phyloP scores from a whole-genome alignment of 2,888 invertebrate species.

The Caenorhabditis macrosperma region DNA sequence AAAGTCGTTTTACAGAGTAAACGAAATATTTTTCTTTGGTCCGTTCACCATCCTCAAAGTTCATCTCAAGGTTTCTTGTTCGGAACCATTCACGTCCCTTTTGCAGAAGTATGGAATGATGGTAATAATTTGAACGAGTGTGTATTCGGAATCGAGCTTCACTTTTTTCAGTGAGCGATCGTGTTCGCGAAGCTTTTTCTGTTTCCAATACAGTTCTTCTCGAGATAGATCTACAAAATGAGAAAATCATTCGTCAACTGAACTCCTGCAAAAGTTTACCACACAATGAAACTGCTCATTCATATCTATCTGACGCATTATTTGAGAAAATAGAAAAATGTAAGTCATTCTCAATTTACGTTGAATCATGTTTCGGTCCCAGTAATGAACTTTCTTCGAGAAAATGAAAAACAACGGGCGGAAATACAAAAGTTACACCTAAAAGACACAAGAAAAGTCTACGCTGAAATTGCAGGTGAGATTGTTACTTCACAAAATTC shows the following conservation, averaged over 20 bases:
- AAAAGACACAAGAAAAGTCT: no score
- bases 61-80: slow-evolving; percentile 81
- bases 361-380: no score
- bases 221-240: slow-evolving; percentile 83
- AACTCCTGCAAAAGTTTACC: slow-evolving; percentile 73
- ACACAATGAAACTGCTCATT: slow-evolving; percentile 55
- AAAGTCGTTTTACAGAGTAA: slow-evolving; percentile 12
- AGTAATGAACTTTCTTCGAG: no score
- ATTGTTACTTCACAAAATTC: no score
- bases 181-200: slow-evolving; percentile 82
- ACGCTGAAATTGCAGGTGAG: no score
- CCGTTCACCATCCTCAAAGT: slow-evolving; percentile 31
- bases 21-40: slow-evolving; percentile 47
- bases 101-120: slow-evolving; percentile 83
- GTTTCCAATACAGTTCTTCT: slow-evolving; percentile 82
- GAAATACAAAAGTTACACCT: no score
- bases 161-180: slow-evolving; percentile 81
- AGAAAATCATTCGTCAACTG: slow-evolving; percentile 80
- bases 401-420: no score
- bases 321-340: slow-evolving; percentile 82
- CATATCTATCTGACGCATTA: slow-evolving; percentile 81
- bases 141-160: not conserved
- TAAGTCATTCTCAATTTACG: no score
- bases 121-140: slow-evolving; percentile 40
- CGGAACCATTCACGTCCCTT: slow-evolving; percentile 84